Evolutionary conservation across 2,888 invertebrate species (phyloP), one percentile per base, ranked within the genome.

Genomic region (Abrostola triplasia): DNA sequence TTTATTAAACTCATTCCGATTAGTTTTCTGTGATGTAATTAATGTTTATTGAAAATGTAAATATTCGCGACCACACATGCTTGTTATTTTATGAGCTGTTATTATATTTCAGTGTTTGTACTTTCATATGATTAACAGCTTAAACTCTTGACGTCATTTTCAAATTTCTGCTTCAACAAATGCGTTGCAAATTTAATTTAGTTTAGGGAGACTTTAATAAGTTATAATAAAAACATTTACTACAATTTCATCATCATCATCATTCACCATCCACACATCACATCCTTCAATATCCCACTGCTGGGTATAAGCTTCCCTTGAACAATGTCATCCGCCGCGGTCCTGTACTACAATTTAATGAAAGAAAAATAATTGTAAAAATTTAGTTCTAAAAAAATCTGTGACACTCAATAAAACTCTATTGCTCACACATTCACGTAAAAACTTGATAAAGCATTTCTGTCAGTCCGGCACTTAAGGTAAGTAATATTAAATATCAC

Each of bases 101-200:
- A 36, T 7, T 48, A 60, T 44, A 36, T 5, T 54, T 50, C 4
- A 10, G 24, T 24, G 24, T 8, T 36, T n/a, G n/a, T n/a, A 40
- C 50, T 73, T 64, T 42, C 47, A 10, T 61, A 55, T 36, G 48
- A 49, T 36, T 24, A n/a, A n/a, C n/a, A n/a, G n/a, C n/a, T n/a
- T n/a, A n/a, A n/a, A n/a, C n/a, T n/a, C n/a, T n/a, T n/a, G n/a
- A n/a, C n/a, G n/a, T n/a, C n/a, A n/a, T 37, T 11, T 10, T 62
- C 40, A 1, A 40, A 40, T 1, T 40, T 4, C 5, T 40, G 7
- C 40, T n/a, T n/a, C n/a, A 10, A 40, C 10, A 10, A 10, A 9
- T 1, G 1, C 10, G 40, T 10, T 9, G 40, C 40, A 4, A 40
- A 7, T 1, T 40, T 1, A 40, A 9, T 4, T 40, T 10, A 40